phyloP scores from a whole-genome alignment of 2,888 invertebrate species.

The Erebia ligea region DNA sequence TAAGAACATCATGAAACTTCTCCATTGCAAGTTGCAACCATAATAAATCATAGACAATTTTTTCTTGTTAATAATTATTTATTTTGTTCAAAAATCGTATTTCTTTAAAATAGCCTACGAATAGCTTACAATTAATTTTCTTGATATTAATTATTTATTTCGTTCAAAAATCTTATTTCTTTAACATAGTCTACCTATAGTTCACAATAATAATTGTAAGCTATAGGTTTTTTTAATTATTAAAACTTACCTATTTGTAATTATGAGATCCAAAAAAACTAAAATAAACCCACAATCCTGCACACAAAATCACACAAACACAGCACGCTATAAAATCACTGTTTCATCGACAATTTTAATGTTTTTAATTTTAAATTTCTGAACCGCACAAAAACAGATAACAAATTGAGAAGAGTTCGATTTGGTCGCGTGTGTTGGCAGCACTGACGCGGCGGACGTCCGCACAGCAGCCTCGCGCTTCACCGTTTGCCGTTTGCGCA shows the following conservation, averaged over 20 bases:
- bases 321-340: conserved; percentile 14
- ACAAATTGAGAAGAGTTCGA: conserved; percentile 17
- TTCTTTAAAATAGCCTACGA: too few species aligned
- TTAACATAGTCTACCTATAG: too few species aligned
- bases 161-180: too few species aligned
- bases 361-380: conserved; percentile 12
- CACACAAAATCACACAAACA: conserved; percentile 19
- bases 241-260: conserved; percentile 9
- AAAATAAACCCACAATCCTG: conserved; percentile 13
- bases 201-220: too few species aligned
- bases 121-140: background rate
- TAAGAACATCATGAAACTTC: too few species aligned
- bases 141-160: too few species aligned
- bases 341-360: background rate
- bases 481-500: conserved; percentile 78
- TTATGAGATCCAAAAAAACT: conserved; percentile 2
- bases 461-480: conserved; percentile 39
- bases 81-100: too few species aligned
- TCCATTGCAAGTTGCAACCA: too few species aligned
- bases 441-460: conserved; percentile 25
- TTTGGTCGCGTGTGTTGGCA: conserved; percentile 18
- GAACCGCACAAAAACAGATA: conserved; percentile 16
- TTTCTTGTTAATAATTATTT: too few species aligned
- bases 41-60: too few species aligned
- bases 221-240: too few species aligned